Percentiles rank a stretch among this genome's conserved stretches.
phyloP scores from a whole-genome alignment of 2,113 vertebrate genomes.

The Chitala chitala region DNA sequence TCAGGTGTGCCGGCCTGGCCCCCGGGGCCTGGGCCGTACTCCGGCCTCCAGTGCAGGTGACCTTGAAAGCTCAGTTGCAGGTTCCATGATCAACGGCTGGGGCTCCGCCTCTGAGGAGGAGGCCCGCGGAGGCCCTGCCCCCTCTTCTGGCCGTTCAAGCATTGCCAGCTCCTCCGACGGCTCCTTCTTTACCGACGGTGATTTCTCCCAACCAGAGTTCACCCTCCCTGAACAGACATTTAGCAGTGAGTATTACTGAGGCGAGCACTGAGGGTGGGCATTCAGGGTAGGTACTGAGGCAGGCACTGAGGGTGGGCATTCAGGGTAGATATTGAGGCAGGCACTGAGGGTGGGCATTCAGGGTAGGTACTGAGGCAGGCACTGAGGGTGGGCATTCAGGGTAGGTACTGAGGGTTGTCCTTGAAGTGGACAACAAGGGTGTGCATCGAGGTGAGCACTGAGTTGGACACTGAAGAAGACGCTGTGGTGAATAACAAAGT shows the following conservation, averaged over 20 bases:
- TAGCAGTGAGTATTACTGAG: too few relatives aligned
- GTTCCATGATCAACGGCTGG: slow-evolving; percentile 96
- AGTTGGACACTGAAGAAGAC: too few relatives aligned
- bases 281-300: too few relatives aligned
- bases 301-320: background rate
- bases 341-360: background rate
- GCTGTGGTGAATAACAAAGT: background rate
- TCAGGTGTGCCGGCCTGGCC: slow-evolving; percentile 69
- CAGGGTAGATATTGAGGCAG: too few relatives aligned
- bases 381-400: background rate
- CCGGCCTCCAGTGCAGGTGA: slow-evolving; percentile 86
- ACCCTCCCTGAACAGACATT: slow-evolving; percentile 47
- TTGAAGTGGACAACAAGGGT: background rate
- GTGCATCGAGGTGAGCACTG: too few relatives aligned
- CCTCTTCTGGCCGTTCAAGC: slow-evolving; percentile 87
- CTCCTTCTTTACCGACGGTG: slow-evolving; percentile 88
- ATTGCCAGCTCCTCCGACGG: slow-evolving; percentile 84
- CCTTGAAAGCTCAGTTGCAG: slow-evolving; percentile 85
- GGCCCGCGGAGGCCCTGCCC: slow-evolving; percentile 67
- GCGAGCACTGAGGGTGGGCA: slow-evolving; percentile 19
- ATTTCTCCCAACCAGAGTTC: slow-evolving; percentile 83
- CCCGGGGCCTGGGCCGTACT: slow-evolving; percentile 81
- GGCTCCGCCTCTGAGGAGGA: slow-evolving; percentile 80
- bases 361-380: slow-evolving; percentile 28
- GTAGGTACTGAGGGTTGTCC: too few relatives aligned